Evolutionary conservation across 2,113 vertebrate species (phyloP), one percentile per base, ranked within the genome.

Genomic region (Opisthocomus hoazin): DNA sequence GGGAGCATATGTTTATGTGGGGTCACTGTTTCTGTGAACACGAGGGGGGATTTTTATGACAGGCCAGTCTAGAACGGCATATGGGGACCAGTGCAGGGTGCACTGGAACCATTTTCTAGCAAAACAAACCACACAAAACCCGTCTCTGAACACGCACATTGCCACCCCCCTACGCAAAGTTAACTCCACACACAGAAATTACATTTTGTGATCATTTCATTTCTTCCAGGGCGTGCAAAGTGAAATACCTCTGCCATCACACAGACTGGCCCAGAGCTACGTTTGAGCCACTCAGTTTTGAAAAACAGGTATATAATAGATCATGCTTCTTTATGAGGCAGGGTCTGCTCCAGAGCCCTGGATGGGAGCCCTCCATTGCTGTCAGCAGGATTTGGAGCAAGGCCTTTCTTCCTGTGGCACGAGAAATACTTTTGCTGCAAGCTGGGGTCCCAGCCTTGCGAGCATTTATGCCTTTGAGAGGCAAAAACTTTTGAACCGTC

Each of bases 1-100:
- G 71, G 93, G 71, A 96, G 90, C 94, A 86, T 96, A 93, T 92
- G 90, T 93, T 90, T 90, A 23, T 80, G 58, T 88, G 92, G 90
- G 87, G 87, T 94, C 93, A 94, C 92, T 20, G 58, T 84, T 90
- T 3, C 51, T 80, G 71, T 15, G 41, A 77, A 87, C 87, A 19
- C 6, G 5, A 88, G 66, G 26, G 8, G 70, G 85, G 57, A 76
- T 90, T 89, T 96, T 96, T 95, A 43, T 56, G 89, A 64, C 93
- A 96, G 65, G 64, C 61, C 84, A 16, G 84, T 71, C 94, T 92
- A 96, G 94, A 87, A 95, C 1, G 3, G 93, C 96, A 96, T 93
- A 93, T 94, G 91, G 91, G 91, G 89, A 76, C 65, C 84, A 93
- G 81, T 3, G 73, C 10, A 30, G 73, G 93, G 81, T 93, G 81